Base-by-base conservation (phyloP, 2,888 invertebrate genomes). In the Dastarcus helophoroides region DNA sequence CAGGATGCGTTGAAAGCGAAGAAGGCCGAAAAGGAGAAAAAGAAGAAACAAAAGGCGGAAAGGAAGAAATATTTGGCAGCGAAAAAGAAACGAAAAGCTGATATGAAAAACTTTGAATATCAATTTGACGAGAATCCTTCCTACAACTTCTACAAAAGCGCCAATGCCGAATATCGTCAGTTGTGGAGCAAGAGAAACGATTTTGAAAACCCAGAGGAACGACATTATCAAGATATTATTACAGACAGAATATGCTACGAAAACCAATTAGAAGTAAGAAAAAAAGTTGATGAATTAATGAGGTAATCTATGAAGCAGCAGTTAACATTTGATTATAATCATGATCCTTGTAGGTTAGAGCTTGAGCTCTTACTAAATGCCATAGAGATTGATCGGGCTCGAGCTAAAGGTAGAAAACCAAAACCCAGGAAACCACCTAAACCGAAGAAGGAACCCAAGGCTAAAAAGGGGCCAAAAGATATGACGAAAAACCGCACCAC, bases 251-350 rank as follows among this genome's bases (percentile, higher is more conserved):
- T 76, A 39, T 70, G 75, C 38, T 60, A 68, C 33, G 71, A 79
- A 38, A 64, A 78, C 30, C 75, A 81, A 32, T 44, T 73, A 14
- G 69, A 82, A 48, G 62, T 82, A 16, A 63, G 81, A n/a, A 60
- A 67, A 19, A 63, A 74, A 26, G 80, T 83, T 1, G 85, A 85
- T 49, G 73, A 75, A 43, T 47, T 71, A 42, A 76, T 79, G 76
- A 64, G 65, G 44, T 37, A 33, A 14, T 13, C n/a, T n/a, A n/a
- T 13, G 14, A 28, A 22, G 26, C 9, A 7, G 6, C 19, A n/a
- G 6, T 17, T 7, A 7, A 7, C 6, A 17, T 17, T 7, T 17
- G 19, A 17, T n/a, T n/a, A 17, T 17, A 17, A 17, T 17, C 19
- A n/a, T 8, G 17, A 29, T 13, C 5, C 7, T 5, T 25, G 7